Base-by-base conservation (phyloP, 2,888 invertebrate genomes). In the Polylopha cassiicola region DNA sequence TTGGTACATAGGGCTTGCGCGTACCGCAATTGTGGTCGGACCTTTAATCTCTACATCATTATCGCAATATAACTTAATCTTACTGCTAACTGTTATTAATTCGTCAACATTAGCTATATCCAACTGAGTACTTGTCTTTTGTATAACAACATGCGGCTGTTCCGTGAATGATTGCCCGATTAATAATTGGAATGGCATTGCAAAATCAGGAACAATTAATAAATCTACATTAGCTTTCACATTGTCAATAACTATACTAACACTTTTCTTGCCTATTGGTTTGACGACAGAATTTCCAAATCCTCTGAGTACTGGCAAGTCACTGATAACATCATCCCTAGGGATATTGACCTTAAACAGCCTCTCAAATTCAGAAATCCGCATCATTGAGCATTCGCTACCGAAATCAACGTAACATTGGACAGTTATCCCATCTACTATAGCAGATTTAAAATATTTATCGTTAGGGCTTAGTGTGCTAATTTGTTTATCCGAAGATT, bases 401-500 rank as follows among this genome's bases (percentile, higher is more conserved):
- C 48, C 48, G 6, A 48, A 26, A 24, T 48, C 48, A 5, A 48
- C 28, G 30, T 44, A 44, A n/a, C 33, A 31, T 5, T 23, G 3
- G 7, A 31, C 10, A 4, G 14, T 3, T 4, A 22, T 27, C 9
- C 34, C 37, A 28, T 44, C 42, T 7, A 43, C 7, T 21, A 10
- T 17, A n/a, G 37, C 15, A 1, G 14, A 2, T n/a, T 41, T 37
- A 13, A 24, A 18, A 16, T 41, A 48, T 14, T 43, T 46, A 2
- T 33, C 17, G 8, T n/a, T n/a, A n/a, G n/a, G n/a, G n/a, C n/a
- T n/a, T n/a, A n/a, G n/a, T n/a, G n/a, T n/a, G n/a, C n/a, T n/a
- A n/a, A n/a, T n/a, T n/a, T n/a, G n/a, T n/a, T n/a, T n/a, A n/a
- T n/a, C n/a, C n/a, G n/a, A n/a, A n/a, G n/a, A n/a, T n/a, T n/a